A percentile compares a stretch with the other conserved stretches of the same genome.
phyloP scores from a whole-genome alignment of 1,140 invertebrate genomes.

The Ips nitidus region DNA sequence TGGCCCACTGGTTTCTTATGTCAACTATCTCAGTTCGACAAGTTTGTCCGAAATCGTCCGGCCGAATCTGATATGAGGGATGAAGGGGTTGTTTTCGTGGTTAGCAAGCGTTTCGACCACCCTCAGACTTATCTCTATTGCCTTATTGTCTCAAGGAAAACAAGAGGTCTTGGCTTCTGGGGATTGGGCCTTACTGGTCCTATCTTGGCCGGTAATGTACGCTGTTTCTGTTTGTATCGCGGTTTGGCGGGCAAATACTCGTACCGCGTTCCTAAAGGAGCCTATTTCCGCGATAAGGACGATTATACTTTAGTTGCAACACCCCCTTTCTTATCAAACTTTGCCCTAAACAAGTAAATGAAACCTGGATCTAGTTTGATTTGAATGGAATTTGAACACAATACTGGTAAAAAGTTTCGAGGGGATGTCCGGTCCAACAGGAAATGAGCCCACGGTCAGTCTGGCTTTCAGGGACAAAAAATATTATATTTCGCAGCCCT shows the following conservation, averaged over 20 bases:
- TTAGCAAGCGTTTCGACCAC: conserved; percentile 31
- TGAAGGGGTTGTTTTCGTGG: conserved; percentile 49
- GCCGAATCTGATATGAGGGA: conserved; percentile 47
- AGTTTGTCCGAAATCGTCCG: conserved; percentile 40
- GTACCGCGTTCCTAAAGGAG: background rate
- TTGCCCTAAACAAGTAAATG: no score
- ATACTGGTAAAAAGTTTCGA: no score
- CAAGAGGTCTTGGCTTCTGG: conserved; percentile 36
- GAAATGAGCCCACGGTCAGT: no score
- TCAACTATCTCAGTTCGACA: conserved; percentile 50
- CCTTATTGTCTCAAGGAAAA: conserved; percentile 40
- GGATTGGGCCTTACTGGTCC: conserved; percentile 24
- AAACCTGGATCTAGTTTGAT: no score
- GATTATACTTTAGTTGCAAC: background rate
- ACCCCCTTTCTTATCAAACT: no score
- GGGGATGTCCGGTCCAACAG: no score
- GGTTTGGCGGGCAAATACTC: conserved; percentile 20
- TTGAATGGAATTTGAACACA: no score
- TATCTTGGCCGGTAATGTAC: conserved; percentile 34
- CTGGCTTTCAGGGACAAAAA: no score
- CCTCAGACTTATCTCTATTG: conserved; percentile 38
- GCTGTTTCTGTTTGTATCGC: conserved; percentile 30
- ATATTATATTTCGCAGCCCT: no score
- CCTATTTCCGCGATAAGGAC: conserved; percentile 11
- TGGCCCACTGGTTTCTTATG: conserved; percentile 38